Percentiles rank a stretch among this genome's conserved stretches.
Conservation (phyloP, 1,140 invertebrate species). For the Galleria mellonella region DNA sequence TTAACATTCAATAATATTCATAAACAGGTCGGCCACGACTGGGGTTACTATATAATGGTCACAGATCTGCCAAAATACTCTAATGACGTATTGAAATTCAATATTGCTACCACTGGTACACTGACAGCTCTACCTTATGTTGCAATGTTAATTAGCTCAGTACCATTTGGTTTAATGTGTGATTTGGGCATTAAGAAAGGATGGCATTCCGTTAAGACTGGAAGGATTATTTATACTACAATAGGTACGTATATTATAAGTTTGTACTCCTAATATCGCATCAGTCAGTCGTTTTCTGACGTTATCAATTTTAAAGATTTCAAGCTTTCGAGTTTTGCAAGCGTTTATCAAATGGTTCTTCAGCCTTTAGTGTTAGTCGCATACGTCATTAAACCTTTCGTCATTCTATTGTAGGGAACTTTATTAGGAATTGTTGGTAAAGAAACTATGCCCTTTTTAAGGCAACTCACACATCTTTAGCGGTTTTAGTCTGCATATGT, state of each 20-base stretch:
- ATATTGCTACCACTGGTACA: slow-evolving; percentile 82
- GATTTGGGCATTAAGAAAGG: slow-evolving; percentile 79
- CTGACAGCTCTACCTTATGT: slow-evolving; percentile 82
- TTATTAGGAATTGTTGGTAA: too few species aligned
- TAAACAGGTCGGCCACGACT: slow-evolving; percentile 85
- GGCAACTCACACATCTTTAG: too few species aligned
- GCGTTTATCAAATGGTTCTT: too few species aligned
- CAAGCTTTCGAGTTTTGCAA: too few species aligned
- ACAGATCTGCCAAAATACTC: slow-evolving; percentile 95
- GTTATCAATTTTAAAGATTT: too few species aligned
- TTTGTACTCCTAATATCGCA: too few species aligned
- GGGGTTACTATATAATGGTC: slow-evolving; percentile 95
- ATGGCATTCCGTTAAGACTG: slow-evolving; percentile 77
- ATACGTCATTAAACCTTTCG: too few species aligned
- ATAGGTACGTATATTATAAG: slow-evolving; percentile 67
- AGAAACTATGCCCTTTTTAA: too few species aligned
- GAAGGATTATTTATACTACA: slow-evolving; percentile 83
- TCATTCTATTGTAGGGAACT: too few species aligned
- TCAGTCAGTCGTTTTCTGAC: too few species aligned
- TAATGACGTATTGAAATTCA: slow-evolving; percentile 87
- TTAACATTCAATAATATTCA: neutral
- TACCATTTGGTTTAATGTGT: slow-evolving; percentile 78
- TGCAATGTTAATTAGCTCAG: slow-evolving; percentile 82
- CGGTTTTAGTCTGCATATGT: too few species aligned
- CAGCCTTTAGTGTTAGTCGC: too few species aligned